A percentile compares a stretch with the other conserved stretches of the same genome.
Evolutionary conservation across 2,888 invertebrate genomes (phyloP).

Genomic region (Abrostola triplasia): DNA sequence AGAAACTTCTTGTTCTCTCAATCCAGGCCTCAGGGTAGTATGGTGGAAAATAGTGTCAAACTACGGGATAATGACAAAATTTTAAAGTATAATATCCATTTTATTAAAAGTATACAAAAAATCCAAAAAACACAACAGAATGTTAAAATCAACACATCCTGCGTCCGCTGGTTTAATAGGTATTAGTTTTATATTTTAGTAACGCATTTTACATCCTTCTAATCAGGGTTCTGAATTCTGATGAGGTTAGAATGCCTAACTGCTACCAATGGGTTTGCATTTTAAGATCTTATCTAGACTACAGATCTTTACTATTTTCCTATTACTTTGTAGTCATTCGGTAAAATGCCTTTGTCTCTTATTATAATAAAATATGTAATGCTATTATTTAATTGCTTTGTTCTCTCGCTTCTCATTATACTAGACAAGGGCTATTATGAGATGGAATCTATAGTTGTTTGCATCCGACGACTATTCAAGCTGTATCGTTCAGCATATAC

Average conservation of each 20-base stretch:
- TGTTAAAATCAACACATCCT: slow-evolving; percentile 52
- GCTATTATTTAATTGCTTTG: too few species aligned
- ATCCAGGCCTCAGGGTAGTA: slow-evolving; percentile 10
- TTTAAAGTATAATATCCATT: slow-evolving; percentile 54
- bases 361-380: too few species aligned
- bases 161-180: slow-evolving; percentile 37
- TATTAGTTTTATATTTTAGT: slow-evolving; percentile 8
- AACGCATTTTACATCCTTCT: neutral
- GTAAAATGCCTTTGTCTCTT: too few species aligned
- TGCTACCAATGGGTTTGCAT: too few species aligned
- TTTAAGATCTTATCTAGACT: too few species aligned
- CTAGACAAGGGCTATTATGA: too few species aligned
- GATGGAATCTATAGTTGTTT: too few species aligned
- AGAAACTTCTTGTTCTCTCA: slow-evolving; percentile 1
- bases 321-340: too few species aligned
- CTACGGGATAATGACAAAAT: slow-evolving; percentile 56
- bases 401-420: too few species aligned
- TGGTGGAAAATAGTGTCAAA: slow-evolving; percentile 49
- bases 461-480: too few species aligned
- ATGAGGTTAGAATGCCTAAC: neutral
- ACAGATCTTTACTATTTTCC: too few species aligned
- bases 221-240: neutral
- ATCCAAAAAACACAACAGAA: slow-evolving; percentile 56
- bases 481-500: too few species aligned
- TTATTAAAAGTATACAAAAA: slow-evolving; percentile 46